These are phyloP conservation scores for Myotis yumanensis DNA, from an alignment of 2,113 vertebrate species.

Conservation along the genomic window DNA sequence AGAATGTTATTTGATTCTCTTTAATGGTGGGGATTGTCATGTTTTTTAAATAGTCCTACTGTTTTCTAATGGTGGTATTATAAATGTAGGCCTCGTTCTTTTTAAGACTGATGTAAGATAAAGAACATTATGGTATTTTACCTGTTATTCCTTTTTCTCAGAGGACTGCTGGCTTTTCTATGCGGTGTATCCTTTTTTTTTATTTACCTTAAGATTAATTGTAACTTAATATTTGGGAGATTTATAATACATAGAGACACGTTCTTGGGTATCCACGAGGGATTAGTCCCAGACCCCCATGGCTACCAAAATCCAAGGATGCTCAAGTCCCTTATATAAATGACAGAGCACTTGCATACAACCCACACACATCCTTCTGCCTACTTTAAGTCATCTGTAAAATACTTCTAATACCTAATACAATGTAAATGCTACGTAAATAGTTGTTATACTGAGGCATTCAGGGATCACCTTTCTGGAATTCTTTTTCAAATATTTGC, in stretches of 20 bases:
- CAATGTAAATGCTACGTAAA: neutral
- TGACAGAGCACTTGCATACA: neutral
- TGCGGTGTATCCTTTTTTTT: neutral
- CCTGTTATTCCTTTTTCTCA: neutral
- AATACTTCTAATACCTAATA: neutral
- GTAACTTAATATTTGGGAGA: neutral
- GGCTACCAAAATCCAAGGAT: neutral
- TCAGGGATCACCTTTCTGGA: neutral
- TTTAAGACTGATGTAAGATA: neutral
- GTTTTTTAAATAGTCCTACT: neutral
- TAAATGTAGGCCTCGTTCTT: neutral
- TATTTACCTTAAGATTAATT: neutral
- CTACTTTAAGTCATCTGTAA: neutral
- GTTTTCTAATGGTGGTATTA: neutral
- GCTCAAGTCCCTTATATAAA: neutral
- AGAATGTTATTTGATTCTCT: neutral
- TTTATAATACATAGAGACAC: neutral
- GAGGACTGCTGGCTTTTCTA: neutral
- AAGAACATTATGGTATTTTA: slow-evolving; percentile 30
- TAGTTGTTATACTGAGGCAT: neutral
- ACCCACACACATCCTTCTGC: neutral
- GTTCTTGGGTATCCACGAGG: neutral
- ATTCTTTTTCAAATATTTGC: neutral
- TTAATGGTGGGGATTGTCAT: neutral
- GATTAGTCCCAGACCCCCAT: too few species aligned